phyloP scores from a whole-genome alignment of 2,888 invertebrate species.

The Ectemnius cavifrons region DNA sequence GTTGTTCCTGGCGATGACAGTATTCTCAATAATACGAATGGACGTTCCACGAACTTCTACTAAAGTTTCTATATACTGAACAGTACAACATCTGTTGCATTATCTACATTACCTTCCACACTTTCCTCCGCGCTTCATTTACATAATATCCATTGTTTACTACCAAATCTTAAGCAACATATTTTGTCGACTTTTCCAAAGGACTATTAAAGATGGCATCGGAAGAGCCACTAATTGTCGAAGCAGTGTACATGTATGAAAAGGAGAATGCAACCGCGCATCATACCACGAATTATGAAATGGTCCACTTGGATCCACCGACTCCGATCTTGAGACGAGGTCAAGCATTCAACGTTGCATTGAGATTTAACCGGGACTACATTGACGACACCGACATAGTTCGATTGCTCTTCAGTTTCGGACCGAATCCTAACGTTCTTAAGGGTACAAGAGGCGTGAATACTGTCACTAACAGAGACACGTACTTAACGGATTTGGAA shows the following conservation, averaged over 20 bases:
- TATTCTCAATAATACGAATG: no score
- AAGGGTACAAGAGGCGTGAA: conserved; percentile 80
- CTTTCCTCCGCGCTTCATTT: background rate
- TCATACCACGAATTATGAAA: conserved; percentile 85
- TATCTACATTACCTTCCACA: background rate
- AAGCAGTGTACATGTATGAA: conserved; percentile 83
- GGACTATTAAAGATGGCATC: conserved; percentile 43
- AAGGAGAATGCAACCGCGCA: conserved; percentile 85
- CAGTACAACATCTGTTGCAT: no score
- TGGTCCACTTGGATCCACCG: conserved; percentile 83
- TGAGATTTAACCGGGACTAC: conserved; percentile 83
- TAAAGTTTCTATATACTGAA: no score
- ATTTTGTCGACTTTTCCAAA: background rate
- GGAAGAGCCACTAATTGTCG: conserved; percentile 80
- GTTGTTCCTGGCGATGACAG: no score
- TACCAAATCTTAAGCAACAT: background rate
- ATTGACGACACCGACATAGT: conserved; percentile 83
- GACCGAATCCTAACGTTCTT: conserved; percentile 79
- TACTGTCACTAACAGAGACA: conserved; percentile 69
- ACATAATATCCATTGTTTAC: background rate
- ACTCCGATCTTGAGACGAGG: conserved; percentile 86
- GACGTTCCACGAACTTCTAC: no score
- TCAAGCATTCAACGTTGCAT: conserved; percentile 84
- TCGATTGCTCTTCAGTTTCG: conserved; percentile 84
- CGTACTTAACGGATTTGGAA: conserved; percentile 67